A percentile compares a stretch with the other conserved stretches of the same genome.
Conservation (phyloP, 2,888 invertebrate species). For the Agapostemon virescens region DNA sequence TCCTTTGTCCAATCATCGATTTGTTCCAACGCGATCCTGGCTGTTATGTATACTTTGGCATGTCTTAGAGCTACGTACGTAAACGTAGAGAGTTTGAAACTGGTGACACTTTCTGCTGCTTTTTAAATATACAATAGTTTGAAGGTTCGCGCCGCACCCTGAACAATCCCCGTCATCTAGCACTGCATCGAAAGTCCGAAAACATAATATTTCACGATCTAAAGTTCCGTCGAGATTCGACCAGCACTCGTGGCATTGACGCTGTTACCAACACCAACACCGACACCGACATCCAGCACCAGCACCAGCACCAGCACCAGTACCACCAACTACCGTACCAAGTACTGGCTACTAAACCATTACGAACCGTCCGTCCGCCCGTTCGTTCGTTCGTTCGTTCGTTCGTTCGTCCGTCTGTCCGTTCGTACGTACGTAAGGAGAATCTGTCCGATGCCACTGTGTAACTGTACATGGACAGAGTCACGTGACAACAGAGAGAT, state of each 20-base stretch:
- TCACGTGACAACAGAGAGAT: conserved; percentile 39
- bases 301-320: not conserved
- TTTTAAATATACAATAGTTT: not conserved
- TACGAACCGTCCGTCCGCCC: conserved; percentile 19
- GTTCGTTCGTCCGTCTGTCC: too few species aligned
- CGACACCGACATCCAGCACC: not conserved
- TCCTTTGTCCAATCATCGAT: not conserved
- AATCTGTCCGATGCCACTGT: conserved; percentile 33
- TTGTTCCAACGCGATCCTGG: not conserved
- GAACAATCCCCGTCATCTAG: not conserved
- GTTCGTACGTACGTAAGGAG: conserved; percentile 24
- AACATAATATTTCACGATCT: not conserved
- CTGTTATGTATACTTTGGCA: not conserved
- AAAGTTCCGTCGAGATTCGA: not conserved
- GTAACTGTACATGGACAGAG: conserved; percentile 58
- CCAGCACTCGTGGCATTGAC: not conserved
- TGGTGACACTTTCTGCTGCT: not conserved
- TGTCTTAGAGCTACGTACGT: not conserved
- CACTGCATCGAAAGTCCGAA: not conserved
- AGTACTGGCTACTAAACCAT: conserved; percentile 17
- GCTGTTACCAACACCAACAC: not conserved
- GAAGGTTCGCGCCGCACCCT: not conserved
- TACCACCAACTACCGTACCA: conserved; percentile 21
- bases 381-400: too few species aligned
- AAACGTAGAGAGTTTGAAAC: not conserved